These are phyloP conservation scores for Glomeris maerens DNA, from an alignment of 1,140 invertebrate genomes.

Conservation along the genomic window DNA sequence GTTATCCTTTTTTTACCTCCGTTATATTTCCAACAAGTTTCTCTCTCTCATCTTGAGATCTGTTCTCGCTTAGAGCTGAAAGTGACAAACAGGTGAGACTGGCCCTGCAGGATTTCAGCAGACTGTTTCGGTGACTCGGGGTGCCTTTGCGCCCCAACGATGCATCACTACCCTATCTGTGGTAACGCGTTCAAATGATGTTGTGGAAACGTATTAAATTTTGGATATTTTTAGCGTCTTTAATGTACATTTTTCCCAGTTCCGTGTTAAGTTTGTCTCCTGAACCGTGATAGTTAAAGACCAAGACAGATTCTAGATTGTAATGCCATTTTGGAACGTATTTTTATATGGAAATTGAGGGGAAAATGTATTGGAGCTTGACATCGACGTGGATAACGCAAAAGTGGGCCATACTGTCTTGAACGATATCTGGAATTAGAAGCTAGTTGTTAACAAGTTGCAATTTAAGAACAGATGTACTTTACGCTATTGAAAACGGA, in stretches of 20 bases:
- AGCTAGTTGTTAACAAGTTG: conserved; percentile 7
- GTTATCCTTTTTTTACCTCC: conserved; percentile 9
- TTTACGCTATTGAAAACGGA: too few species aligned
- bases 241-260: too few species aligned
- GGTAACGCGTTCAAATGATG: too few species aligned
- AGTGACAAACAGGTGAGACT: conserved; percentile 50
- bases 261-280: too few species aligned
- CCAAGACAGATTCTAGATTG: too few species aligned
- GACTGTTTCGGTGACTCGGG: conserved; percentile 54
- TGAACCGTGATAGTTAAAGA: too few species aligned
- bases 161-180: too few species aligned
- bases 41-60: background rate
- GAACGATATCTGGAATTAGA: conserved; percentile 36
- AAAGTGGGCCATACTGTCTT: conserved; percentile 39
- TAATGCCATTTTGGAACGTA: too few species aligned
- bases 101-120: conserved; percentile 55
- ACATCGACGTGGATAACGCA: conserved; percentile 41
- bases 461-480: conserved; percentile 25
- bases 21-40: conserved; percentile 7
- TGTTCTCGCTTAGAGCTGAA: conserved; percentile 44
- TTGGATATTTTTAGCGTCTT: too few species aligned
- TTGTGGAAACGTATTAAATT: too few species aligned
- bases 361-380: conserved; percentile 44
- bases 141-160: too few species aligned
- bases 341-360: too few species aligned